phyloP scores from a whole-genome alignment of 2,888 invertebrate species.

The Tholera decimalis region DNA sequence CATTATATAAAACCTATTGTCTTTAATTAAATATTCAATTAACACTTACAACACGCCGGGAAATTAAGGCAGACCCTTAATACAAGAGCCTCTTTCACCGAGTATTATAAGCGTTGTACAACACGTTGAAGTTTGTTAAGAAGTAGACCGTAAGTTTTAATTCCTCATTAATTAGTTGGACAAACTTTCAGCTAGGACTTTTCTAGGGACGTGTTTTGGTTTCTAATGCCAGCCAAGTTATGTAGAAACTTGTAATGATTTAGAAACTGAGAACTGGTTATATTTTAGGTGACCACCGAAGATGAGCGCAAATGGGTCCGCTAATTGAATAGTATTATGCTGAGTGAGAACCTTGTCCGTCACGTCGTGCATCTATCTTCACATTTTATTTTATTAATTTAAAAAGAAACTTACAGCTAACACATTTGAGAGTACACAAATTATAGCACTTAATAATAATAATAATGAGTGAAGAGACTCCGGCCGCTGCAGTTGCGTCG shows the following conservation, averaged over 20 bases:
- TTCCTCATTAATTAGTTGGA: constrained; percentile 40
- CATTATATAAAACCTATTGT: not conserved
- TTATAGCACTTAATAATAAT: too few species aligned
- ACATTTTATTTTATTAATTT: too few species aligned
- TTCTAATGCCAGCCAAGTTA: constrained; percentile 15
- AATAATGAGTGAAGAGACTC: too few species aligned
- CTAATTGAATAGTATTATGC: too few species aligned
- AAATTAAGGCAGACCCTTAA: constrained; percentile 5
- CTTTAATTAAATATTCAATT: constrained; percentile 18
- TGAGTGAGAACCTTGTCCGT: too few species aligned
- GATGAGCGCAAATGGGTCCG: too few species aligned
- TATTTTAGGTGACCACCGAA: too few species aligned
- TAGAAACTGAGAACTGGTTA: not conserved
- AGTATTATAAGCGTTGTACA: constrained; percentile 12
- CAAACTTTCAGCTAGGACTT: constrained; percentile 45
- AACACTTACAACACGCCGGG: not conserved
- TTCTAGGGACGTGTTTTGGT: constrained; percentile 25
- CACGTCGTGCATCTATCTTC: too few species aligned
- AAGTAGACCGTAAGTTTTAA: constrained; percentile 33
- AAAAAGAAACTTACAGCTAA: too few species aligned
- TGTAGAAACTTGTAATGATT: not conserved
- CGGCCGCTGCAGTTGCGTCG: too few species aligned
- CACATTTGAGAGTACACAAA: too few species aligned
- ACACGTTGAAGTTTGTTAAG: constrained; percentile 21
- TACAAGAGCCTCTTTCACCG: not conserved